These are phyloP conservation scores for Dryocosmus kuriphilus DNA, from an alignment of 2,888 invertebrate species.

Conservation along the genomic window DNA sequence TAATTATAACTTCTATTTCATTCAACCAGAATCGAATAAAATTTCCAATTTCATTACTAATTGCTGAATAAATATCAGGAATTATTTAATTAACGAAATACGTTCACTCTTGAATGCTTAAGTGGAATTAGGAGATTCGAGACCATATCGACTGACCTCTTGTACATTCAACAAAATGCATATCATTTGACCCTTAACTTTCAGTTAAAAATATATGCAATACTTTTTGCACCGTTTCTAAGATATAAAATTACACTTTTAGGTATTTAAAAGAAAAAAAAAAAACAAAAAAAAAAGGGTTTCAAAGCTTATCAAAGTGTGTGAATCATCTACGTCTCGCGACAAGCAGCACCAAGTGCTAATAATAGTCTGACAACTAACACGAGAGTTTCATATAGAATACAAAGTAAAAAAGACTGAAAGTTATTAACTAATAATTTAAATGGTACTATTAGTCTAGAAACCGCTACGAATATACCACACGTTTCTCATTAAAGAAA, in stretches of 20 bases:
- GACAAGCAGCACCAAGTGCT: neutral
- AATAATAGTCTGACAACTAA: neutral
- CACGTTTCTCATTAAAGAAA: neutral
- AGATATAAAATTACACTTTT: too few relatives aligned
- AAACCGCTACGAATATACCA: neutral
- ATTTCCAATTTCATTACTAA: neutral
- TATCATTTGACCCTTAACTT: neutral
- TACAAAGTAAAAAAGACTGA: neutral
- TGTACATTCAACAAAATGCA: slow-evolving; percentile 1
- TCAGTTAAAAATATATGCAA: neutral
- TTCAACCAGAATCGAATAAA: neutral
- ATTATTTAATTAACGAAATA: neutral
- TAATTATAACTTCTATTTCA: slow-evolving; percentile 4
- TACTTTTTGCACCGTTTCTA: neutral
- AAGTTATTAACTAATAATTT: neutral
- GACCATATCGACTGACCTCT: neutral
- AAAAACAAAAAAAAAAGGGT: neutral
- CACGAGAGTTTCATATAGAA: neutral
- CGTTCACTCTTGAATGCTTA: neutral
- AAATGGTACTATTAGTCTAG: neutral
- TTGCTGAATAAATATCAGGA: neutral
- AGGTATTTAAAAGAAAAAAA: neutral
- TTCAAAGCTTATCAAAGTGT: neutral
- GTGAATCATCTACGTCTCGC: neutral
- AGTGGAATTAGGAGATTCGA: neutral